A percentile compares a stretch with the other conserved stretches of the same genome.
Conservation (phyloP, 1,140 invertebrate genomes). For the Pteromalus puparum region DNA sequence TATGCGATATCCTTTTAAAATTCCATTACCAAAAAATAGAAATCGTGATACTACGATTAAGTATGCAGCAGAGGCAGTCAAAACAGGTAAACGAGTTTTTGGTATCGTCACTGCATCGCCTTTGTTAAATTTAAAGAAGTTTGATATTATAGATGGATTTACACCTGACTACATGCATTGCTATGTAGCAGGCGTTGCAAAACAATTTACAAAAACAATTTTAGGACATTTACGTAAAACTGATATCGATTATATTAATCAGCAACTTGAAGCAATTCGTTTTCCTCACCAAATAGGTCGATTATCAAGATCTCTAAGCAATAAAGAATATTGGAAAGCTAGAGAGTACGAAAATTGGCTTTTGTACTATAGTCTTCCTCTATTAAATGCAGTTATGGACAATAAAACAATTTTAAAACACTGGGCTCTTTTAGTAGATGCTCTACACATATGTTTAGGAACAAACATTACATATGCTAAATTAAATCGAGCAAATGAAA, state of each 20-base stretch:
- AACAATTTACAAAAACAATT: constrained; percentile 22
- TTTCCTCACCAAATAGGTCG: constrained; percentile 46
- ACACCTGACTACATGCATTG: constrained; percentile 42
- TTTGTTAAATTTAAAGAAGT: constrained; percentile 22
- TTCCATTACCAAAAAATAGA: neutral
- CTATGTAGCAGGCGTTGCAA: constrained; percentile 32
- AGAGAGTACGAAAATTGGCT: constrained; percentile 52
- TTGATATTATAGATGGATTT: constrained; percentile 27
- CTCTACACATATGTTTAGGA: neutral
- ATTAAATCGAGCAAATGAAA: neutral
- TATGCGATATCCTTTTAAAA: neutral
- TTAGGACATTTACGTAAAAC: constrained; percentile 27
- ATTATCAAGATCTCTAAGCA: constrained; percentile 36
- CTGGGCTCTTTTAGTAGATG: constrained; percentile 12
- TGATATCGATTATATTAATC: neutral
- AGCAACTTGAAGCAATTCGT: constrained; percentile 15
- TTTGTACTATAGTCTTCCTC: constrained; percentile 50
- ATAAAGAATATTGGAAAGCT: constrained; percentile 45
- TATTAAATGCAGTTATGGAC: constrained; percentile 22
- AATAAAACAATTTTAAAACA: constrained; percentile 24
- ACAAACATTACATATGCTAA: neutral
- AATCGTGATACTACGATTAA: neutral
- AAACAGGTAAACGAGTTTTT: neutral
- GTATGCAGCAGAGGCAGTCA: neutral
- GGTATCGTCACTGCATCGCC: neutral